phyloP scores from a whole-genome alignment of 2,888 invertebrate genomes.

The Apeira syringaria region DNA sequence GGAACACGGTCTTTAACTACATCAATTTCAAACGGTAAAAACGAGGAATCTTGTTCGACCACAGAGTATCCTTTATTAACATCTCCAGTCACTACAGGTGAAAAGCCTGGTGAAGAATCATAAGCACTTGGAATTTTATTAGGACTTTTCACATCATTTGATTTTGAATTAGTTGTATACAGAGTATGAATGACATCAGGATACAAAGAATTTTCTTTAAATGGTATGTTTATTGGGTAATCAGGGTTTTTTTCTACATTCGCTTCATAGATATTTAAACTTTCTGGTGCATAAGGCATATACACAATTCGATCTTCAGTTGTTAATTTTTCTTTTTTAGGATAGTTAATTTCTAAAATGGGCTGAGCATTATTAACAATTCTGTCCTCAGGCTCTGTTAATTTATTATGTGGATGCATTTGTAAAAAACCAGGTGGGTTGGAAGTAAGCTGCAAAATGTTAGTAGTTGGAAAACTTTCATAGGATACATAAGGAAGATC shows the following conservation, averaged over 20 bases:
- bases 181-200: no score
- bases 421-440: neutral
- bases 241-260: neutral
- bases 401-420: neutral
- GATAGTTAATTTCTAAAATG: neutral
- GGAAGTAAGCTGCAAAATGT: neutral
- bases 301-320: neutral
- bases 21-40: neutral
- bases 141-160: no score
- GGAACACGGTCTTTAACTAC: neutral
- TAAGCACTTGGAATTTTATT: no score
- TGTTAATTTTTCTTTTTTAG: neutral
- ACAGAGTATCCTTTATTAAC: no score
- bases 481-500: neutral
- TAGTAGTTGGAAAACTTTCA: neutral
- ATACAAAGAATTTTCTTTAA: no score
- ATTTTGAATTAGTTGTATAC: no score
- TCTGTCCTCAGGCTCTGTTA: neutral
- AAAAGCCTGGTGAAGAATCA: no score
- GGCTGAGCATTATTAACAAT: neutral
- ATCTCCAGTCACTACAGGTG: no score
- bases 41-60: neutral
- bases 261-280: neutral
- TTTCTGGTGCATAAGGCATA: neutral
- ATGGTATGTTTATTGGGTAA: no score